Conservation (phyloP, 2,113 vertebrate species). For the Aptenodytes patagonicus region DNA sequence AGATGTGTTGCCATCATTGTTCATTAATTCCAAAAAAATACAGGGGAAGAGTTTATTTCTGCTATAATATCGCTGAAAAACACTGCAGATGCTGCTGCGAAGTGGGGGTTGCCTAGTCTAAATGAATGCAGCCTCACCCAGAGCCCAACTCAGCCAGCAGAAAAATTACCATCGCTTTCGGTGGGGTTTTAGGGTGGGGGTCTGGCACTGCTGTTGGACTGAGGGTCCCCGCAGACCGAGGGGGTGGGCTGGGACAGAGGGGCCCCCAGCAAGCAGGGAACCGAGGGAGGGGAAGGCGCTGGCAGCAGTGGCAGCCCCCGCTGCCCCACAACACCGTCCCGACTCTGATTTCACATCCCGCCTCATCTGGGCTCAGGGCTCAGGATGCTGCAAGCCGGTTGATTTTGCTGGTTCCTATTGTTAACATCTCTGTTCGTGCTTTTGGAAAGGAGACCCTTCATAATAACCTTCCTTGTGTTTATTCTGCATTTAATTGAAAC, state of each 20-base stretch:
- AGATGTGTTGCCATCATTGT: neutral
- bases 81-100: neutral
- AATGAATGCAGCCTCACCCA: neutral
- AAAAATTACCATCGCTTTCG: neutral
- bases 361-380: neutral
- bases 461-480: neutral
- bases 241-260: neutral
- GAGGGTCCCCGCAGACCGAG: neutral
- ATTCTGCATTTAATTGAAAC: neutral
- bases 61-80: neutral
- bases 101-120: neutral
- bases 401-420: neutral
- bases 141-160: neutral
- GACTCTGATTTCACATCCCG: neutral
- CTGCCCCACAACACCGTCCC: neutral
- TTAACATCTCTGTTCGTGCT: fast-evolving
- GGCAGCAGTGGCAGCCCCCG: neutral
- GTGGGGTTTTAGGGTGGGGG: neutral
- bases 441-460: neutral
- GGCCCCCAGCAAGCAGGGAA: neutral
- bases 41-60: neutral
- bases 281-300: neutral
- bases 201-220: neutral
- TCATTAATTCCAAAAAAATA: neutral
- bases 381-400: neutral